A percentile compares a stretch with the other conserved stretches of the same genome.
Evolutionary conservation across 2,797 vertebrate genomes (phyloP).

Genomic region (Taenioides sp.): DNA sequence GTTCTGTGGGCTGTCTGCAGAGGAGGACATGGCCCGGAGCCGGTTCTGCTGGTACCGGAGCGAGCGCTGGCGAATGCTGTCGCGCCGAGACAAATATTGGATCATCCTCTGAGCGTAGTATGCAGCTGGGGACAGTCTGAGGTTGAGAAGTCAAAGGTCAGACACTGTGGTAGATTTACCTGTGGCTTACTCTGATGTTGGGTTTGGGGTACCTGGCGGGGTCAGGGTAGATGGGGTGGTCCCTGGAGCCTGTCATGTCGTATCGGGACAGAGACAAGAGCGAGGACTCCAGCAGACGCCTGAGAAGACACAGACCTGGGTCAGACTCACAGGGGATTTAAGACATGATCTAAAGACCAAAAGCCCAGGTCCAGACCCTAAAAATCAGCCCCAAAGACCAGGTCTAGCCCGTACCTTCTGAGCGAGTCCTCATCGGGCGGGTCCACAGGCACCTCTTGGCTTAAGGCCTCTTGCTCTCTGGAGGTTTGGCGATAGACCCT

Average conservation of each 20-base stretch:
- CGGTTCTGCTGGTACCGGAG: constrained; percentile 96
- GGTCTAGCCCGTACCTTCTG: constrained; percentile 82
- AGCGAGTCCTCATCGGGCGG: constrained; percentile 96
- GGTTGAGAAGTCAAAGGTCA: constrained; percentile 3
- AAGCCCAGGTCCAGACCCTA: neutral
- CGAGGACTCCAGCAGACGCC: constrained; percentile 95
- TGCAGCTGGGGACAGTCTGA: constrained; percentile 94
- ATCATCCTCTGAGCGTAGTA: constrained; percentile 99
- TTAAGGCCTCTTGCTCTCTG: constrained; percentile 96
- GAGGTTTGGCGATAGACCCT: constrained; percentile 91
- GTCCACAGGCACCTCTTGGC: constrained; percentile 97
- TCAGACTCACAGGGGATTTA: neutral
- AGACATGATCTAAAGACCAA: neutral
- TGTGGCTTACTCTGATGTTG: neutral
- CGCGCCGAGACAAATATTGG: constrained; percentile 95
- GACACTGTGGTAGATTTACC: neutral
- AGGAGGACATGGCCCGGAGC: constrained; percentile 85
- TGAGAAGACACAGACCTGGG: constrained; percentile 54
- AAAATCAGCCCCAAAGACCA: neutral
- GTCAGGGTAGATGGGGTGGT: constrained; percentile 99
- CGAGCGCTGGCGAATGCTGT: constrained; percentile 98
- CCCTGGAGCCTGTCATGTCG: constrained; percentile 94
- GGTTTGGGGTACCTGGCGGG: constrained; percentile 86
- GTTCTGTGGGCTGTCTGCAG: constrained; percentile 85
- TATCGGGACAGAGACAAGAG: constrained; percentile 95